phyloP scores from a whole-genome alignment of 2,113 vertebrate species.

The Sphaerodactylus townsendi region DNA sequence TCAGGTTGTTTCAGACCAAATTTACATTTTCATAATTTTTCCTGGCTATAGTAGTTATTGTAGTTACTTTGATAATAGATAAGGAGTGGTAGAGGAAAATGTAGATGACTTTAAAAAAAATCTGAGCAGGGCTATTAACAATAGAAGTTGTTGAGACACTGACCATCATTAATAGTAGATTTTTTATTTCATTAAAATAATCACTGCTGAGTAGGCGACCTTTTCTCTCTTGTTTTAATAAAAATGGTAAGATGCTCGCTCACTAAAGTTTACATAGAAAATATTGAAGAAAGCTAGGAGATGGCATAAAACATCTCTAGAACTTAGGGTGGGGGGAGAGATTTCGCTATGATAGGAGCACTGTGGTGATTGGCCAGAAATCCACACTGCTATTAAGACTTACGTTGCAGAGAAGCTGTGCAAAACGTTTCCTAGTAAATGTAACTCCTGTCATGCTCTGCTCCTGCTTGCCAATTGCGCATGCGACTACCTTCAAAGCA shows the following conservation, averaged over 20 bases:
- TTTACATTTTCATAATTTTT: background rate
- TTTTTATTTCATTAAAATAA: constrained; percentile 63
- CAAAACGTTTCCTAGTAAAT: constrained; percentile 66
- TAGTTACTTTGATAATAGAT: constrained; percentile 35
- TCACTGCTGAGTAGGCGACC: constrained; percentile 57
- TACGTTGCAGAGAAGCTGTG: constrained; percentile 61
- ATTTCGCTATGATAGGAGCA: constrained; percentile 56
- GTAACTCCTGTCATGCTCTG: constrained; percentile 62
- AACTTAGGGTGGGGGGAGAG: background rate
- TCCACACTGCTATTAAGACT: constrained; percentile 53
- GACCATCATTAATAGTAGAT: constrained; percentile 13
- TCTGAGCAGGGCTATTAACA: background rate
- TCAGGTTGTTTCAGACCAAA: constrained; percentile 34
- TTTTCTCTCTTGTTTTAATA: constrained; percentile 47
- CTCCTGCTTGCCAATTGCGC: constrained; percentile 57
- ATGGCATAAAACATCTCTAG: background rate
- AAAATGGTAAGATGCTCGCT: constrained; percentile 29
- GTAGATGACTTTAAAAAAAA: constrained; percentile 48
- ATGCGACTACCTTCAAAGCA: constrained; percentile 49
- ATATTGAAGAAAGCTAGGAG: background rate
- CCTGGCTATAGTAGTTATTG: constrained; percentile 54
- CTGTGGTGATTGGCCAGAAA: constrained; percentile 21
- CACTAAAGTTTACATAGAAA: background rate
- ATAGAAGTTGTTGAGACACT: background rate
- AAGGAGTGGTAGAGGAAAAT: constrained; percentile 38